Base-by-base conservation (phyloP, 2,888 invertebrate genomes). In the Archips xylosteana region DNA sequence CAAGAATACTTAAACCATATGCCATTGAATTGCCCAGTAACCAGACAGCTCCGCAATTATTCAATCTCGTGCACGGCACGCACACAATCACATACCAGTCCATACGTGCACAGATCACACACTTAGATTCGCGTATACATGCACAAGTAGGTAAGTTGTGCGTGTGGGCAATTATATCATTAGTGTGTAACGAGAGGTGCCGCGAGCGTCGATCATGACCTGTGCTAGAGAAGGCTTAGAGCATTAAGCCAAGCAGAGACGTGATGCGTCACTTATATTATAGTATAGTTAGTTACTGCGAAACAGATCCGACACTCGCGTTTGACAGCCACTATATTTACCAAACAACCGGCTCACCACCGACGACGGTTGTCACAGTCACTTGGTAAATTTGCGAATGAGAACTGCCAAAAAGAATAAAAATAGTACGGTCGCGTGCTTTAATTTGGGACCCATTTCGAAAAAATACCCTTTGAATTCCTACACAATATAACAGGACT, bases 121-220 rank as follows among this genome's bases (percentile, higher is more conserved):
- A 54, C 57, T 32, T 32, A 57, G 32, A 32, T 57, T 12, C 32
- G 4, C 54, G n/a, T 64, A 23, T 49, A 57, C 23, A 32, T 32
- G 6, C 47, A 63, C 13, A 34, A 13, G 12, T 32, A 10, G 13
- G 47, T 32, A 10, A 32, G 47, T 34, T 51, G 36, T 78, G 80
- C 78, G 85, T 87, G 60, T 51, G 65, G 15, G 70, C 90, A 88
- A 91, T 92, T 91, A 91, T 87, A 87, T 92, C 88, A 89, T 92
- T 92, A 92, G 89, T 84, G 81, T 82, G 82, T 91, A 91, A 91
- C 91, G 87, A 89, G 87, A 65, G 65, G 36, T 84, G 49, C 88
- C 86, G 82, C 79, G 77, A 86, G 89, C 85, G 71, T 70, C 78
- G 82, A 82, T 57, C 57, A 57, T 32, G 68, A 68, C 73, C 39